Percentiles rank a stretch among this genome's conserved stretches.
Evolutionary conservation across 2,888 invertebrate genomes (phyloP).

Genomic region (Spodoptera picta): DNA sequence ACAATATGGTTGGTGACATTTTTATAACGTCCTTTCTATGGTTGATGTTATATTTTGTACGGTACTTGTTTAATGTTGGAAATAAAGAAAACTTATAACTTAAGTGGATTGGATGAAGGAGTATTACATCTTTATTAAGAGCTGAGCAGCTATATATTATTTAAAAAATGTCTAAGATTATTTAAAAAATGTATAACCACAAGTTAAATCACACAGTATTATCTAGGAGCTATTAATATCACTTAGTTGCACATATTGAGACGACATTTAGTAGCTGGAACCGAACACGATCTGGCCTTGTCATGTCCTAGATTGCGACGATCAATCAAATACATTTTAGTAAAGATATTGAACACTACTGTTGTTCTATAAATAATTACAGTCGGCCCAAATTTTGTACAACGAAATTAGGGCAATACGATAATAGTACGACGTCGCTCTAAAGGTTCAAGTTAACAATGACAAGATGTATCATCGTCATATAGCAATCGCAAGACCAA

Average conservation of each 20-base stretch:
- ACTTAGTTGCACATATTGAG: slow-evolving; percentile 73
- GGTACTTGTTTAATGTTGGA: too few species aligned
- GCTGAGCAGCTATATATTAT: too few species aligned
- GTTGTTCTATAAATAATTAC: slow-evolving; percentile 65
- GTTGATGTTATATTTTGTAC: too few species aligned
- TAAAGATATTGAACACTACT: slow-evolving; percentile 58
- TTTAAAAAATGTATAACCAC: slow-evolving; percentile 6
- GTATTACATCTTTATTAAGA: too few species aligned
- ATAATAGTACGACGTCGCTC: slow-evolving; percentile 57
- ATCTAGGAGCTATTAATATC: slow-evolving; percentile 68
- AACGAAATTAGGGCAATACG: slow-evolving; percentile 66
- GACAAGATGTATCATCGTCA: background rate
- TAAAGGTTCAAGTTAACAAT: slow-evolving; percentile 55
- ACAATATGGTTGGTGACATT: too few species aligned
- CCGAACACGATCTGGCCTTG: slow-evolving; percentile 79
- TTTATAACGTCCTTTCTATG: background rate
- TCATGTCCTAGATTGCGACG: slow-evolving; percentile 71
- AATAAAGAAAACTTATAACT: too few species aligned
- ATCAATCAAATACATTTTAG: slow-evolving; percentile 72
- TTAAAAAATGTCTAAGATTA: too few species aligned
- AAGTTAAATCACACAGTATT: slow-evolving; percentile 57
- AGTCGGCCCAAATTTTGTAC: slow-evolving; percentile 64
- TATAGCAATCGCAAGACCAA: slow-evolving; percentile 7
- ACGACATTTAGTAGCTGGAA: slow-evolving; percentile 71
- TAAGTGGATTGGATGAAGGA: too few species aligned